phyloP scores from a whole-genome alignment of 53 echinoderm and acorn worm genomes.

The Paelopatides confundens region DNA sequence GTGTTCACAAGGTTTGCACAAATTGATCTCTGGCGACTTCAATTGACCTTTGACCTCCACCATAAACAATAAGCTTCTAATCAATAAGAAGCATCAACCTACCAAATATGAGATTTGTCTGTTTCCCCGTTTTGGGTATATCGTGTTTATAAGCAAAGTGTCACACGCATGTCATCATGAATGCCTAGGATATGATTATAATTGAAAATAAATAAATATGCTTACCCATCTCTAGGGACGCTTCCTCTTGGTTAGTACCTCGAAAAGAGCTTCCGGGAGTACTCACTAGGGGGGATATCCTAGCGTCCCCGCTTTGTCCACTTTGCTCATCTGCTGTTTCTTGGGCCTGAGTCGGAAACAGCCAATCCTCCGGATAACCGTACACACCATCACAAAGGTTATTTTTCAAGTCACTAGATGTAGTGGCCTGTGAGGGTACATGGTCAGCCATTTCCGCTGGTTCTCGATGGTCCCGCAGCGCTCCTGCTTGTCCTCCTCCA shows the following conservation, averaged over 20 bases:
- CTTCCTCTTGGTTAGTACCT: constrained; percentile 1
- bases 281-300: neutral
- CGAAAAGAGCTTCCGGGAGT: neutral
- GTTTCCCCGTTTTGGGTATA: no score
- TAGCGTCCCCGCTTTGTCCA: neutral
- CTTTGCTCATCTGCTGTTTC: neutral
- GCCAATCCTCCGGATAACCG: constrained; percentile 6
- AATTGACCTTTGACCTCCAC: no score
- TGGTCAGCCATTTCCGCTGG: neutral
- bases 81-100: no score
- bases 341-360: neutral
- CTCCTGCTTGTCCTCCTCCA: neutral
- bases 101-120: no score
- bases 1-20: no score
- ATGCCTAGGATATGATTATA: neutral
- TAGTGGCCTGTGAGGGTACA: neutral
- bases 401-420: neutral
- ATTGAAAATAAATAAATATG: neutral
- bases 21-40: no score
- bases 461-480: neutral
- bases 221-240: neutral
- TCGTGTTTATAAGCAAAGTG: no score
- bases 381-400: neutral
- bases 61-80: no score
- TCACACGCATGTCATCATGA: no score